Conservation (phyloP, 2,888 invertebrate genomes). For the Gortyna flavago region DNA sequence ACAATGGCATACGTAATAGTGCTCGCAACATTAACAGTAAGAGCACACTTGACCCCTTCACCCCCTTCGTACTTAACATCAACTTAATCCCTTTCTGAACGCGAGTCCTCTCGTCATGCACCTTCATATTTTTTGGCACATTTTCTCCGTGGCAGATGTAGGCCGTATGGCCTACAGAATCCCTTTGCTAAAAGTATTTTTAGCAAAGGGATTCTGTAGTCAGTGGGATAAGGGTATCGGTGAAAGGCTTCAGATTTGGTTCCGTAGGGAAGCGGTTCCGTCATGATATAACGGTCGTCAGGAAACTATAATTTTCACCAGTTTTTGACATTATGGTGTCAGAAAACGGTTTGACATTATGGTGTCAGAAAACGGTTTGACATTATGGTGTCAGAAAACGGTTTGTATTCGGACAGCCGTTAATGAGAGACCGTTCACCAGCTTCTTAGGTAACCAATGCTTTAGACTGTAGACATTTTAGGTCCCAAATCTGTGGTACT, state of each 20-base stretch:
- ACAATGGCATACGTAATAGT: not conserved
- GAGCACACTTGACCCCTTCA: not conserved
- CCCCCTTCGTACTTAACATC: not conserved
- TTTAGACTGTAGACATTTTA: too few species aligned
- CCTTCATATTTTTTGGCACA: slow-evolving; percentile 22
- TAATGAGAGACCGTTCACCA: not conserved
- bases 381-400: not conserved
- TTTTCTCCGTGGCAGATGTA: not conserved
- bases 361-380: not conserved
- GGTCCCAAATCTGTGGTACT: too few species aligned
- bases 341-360: not conserved
- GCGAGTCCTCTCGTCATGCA: not conserved
- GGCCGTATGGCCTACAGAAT: too few species aligned
- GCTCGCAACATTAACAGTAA: slow-evolving; percentile 4
- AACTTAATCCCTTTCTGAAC: slow-evolving; percentile 17
- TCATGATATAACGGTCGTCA: not conserved
- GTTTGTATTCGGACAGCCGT: not conserved
- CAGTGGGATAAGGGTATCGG: not conserved
- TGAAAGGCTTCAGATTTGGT: not conserved
- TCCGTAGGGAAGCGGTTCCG: not conserved
- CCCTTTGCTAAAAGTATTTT: too few species aligned
- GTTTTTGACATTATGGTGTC: not conserved
- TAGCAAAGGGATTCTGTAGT: slow-evolving; percentile 3
- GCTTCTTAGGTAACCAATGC: too few species aligned
- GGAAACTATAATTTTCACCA: not conserved